Evolutionary conservation across 2,113 vertebrate species (phyloP).

Genomic region (Heptranchias perlo): DNA sequence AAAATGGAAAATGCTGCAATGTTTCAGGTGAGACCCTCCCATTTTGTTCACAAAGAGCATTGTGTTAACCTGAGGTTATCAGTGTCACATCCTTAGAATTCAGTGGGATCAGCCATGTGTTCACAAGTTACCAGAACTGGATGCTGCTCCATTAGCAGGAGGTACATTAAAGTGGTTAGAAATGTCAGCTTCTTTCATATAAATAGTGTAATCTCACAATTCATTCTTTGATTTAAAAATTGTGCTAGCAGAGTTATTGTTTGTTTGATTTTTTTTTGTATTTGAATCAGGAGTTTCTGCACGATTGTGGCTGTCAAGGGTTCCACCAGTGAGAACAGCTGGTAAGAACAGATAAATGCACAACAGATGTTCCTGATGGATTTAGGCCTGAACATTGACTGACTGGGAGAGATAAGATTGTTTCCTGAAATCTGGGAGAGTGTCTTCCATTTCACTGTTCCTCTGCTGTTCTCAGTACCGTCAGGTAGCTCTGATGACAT

Average conservation of each 20-base stretch:
- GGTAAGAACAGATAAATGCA: constrained; percentile 29
- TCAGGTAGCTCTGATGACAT: constrained; percentile 1
- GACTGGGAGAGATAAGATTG: constrained; percentile 33
- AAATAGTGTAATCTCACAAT: constrained; percentile 9
- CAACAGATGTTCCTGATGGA: constrained; percentile 12
- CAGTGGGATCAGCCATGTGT: not conserved
- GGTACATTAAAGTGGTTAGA: not conserved
- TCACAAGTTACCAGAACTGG: too few relatives aligned
- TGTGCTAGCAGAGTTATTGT: not conserved
- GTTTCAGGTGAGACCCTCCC: not conserved
- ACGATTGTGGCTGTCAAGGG: constrained; percentile 28
- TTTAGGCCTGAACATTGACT: constrained; percentile 33
- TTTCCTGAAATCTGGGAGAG: not conserved
- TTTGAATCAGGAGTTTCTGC: not conserved
- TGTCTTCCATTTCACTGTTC: not conserved
- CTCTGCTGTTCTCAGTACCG: not conserved
- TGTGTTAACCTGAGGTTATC: not conserved
- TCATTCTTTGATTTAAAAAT: constrained; percentile 11
- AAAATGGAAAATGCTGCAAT: not conserved
- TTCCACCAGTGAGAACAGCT: constrained; percentile 30
- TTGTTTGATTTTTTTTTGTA: not conserved
- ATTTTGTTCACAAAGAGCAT: not conserved
- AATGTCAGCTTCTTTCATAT: constrained; percentile 13
- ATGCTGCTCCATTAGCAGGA: not conserved
- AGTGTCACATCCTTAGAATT: not conserved